phyloP scores from a whole-genome alignment of 2,888 invertebrate species.

The Lycocerus yunnanus region DNA sequence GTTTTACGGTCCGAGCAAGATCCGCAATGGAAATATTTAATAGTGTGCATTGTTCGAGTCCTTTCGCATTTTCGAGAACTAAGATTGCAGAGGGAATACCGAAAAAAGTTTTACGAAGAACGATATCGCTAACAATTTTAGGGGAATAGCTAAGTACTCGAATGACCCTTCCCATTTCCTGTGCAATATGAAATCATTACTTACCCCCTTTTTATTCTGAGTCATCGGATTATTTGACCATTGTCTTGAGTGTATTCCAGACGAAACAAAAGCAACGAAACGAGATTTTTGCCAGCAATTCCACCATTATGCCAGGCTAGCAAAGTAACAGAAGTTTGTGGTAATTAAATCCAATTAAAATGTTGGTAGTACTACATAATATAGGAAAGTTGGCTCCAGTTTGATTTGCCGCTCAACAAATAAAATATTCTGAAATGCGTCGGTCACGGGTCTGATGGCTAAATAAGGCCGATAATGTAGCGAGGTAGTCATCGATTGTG shows the following conservation, averaged over 20 bases:
- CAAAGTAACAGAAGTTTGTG: not conserved
- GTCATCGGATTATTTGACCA: not conserved
- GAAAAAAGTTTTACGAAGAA: too few species aligned
- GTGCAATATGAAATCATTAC: not conserved
- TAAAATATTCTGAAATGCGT: slow-evolving; percentile 7
- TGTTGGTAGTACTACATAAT: too few species aligned
- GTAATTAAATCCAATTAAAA: not conserved
- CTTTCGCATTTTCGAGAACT: too few species aligned
- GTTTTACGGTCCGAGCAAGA: too few species aligned
- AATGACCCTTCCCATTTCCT: not conserved
- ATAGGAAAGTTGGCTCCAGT: not conserved
- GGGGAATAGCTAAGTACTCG: not conserved
- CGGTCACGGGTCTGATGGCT: slow-evolving; percentile 23
- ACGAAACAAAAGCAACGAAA: not conserved
- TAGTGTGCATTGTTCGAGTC: too few species aligned
- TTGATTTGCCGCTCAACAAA: slow-evolving; percentile 25
- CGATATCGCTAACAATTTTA: not conserved
- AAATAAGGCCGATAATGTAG: slow-evolving; percentile 19
- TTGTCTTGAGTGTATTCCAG: not conserved
- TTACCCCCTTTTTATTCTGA: not conserved
- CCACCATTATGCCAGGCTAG: not conserved
- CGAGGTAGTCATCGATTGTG: slow-evolving; percentile 31
- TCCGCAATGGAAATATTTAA: too few species aligned
- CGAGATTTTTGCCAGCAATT: not conserved
- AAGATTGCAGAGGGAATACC: too few species aligned